A percentile compares a stretch with the other conserved stretches of the same genome.
Evolutionary conservation across 2,888 invertebrate species (phyloP).

Genomic region (Tolmerus cingulatus): DNA sequence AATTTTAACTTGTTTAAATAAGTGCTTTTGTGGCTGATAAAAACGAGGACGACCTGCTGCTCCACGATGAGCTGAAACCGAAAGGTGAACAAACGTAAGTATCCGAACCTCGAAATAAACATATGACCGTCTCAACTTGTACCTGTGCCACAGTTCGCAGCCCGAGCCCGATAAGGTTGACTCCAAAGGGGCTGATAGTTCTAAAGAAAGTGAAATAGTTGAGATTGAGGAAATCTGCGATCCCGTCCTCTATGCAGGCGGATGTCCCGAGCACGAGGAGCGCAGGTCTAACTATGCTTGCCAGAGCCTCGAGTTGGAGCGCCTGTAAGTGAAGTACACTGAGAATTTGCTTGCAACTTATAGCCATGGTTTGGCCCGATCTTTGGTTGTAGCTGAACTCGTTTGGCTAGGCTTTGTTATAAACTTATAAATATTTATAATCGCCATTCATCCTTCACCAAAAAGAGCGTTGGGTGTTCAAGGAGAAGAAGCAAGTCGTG

Average conservation of each 20-base stretch:
- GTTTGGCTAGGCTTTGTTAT: neutral
- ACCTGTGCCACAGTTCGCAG: neutral
- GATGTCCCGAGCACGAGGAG: constrained; percentile 38
- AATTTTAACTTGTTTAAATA: neutral
- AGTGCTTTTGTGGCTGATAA: neutral
- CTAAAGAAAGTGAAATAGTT: constrained; percentile 10
- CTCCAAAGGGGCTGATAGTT: neutral
- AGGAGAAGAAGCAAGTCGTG: neutral
- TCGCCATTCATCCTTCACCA: neutral
- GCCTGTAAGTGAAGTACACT: constrained; percentile 53
- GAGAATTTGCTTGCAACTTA: neutral
- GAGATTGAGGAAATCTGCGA: constrained; percentile 14
- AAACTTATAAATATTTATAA: too few relatives aligned
- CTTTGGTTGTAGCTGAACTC: neutral
- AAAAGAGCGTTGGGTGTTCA: neutral
- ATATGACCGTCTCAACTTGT: neutral
- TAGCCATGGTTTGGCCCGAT: neutral
- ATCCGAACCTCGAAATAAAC: neutral
- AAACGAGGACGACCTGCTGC: neutral
- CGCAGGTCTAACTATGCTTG: constrained; percentile 43
- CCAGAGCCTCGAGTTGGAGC: constrained; percentile 53
- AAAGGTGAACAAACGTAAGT: neutral
- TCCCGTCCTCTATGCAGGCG: constrained; percentile 5
- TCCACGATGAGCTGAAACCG: neutral
- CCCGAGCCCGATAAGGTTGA: neutral